Evolutionary conservation across 37 sponge, comb jelly and placozoan species (phyloP), one percentile per base, ranked within the genome.

Genomic region (Cladorhizidae sp.): DNA sequence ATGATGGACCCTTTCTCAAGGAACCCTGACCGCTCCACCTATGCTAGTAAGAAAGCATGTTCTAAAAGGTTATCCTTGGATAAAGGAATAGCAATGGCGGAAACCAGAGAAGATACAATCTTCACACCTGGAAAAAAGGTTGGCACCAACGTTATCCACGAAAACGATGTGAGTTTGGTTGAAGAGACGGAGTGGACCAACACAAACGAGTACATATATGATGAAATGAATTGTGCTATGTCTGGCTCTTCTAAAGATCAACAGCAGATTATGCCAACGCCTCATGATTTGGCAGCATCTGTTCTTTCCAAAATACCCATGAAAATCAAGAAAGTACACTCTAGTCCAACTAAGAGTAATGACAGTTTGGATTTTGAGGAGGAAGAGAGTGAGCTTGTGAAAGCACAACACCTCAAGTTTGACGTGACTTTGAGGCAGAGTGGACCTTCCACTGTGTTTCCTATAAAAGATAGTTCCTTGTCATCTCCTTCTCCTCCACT

Each of bases 251-350:
- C 8, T 1, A 38, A 62, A 59, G 78, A 77, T 2, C 64, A 45
- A 9, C 49, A 12, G 49, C 57, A 54, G 73, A 61, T 32, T 12
- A 11, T 41, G 41, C 59, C 71, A 17, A 77, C 90, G 0, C 90
- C 90, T 39, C 90, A 90, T 42, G 90, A 90, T 25, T 36, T 90
- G 26, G 90, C 90, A 39, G 82, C 90, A 20, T 67, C 72, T 36
- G 33, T 90, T 7, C 78, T 90, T 25, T 58, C 75, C 49, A 84
- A 84, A 14, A 73, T 61, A 17, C 29, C 78, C 40, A 52, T 68
- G 57, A 76, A 36, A 35, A 29, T 26, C 1, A 31, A 69, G 42
- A 28, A 51, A 20, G 64, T 11, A 58, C 35, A 40, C 0, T n/a
- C 14, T 5, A 36, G 26, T 36, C n/a, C 43, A 20, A 45, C 49